phyloP scores from a whole-genome alignment of 2,888 invertebrate species.

The Mactromeris polynyma region DNA sequence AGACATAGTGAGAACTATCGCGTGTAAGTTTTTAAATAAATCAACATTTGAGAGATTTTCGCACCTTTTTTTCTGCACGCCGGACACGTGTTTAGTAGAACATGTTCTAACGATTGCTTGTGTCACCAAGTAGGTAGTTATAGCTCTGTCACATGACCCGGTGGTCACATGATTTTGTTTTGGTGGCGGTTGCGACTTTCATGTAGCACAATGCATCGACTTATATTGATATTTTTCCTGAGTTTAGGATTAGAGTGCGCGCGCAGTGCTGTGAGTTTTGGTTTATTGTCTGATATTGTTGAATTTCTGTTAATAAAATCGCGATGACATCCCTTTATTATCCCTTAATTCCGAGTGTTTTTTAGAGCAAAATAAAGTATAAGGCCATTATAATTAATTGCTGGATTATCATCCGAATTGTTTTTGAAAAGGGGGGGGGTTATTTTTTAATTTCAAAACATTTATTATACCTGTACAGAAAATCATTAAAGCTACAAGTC shows the following conservation, averaged over 20 bases:
- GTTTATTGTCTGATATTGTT: neutral
- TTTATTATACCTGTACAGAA: too few species aligned
- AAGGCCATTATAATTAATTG: too few species aligned
- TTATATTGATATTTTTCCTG: neutral
- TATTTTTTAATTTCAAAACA: too few species aligned
- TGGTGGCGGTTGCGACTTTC: neutral
- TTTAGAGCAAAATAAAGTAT: too few species aligned
- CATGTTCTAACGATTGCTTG: neutral
- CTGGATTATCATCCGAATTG: too few species aligned
- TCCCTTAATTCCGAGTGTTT: too few species aligned
- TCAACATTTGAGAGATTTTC: too few species aligned
- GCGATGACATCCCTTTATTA: neutral
- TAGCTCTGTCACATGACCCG: neutral
- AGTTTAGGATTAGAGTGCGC: neutral
- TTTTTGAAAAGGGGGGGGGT: too few species aligned
- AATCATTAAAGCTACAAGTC: too few species aligned
- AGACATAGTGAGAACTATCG: too few species aligned
- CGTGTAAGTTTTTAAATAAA: too few species aligned
- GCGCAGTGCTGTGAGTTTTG: neutral
- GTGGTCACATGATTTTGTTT: neutral
- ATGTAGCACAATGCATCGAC: neutral
- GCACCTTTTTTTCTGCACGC: too few species aligned
- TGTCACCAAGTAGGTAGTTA: neutral
- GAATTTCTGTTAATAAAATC: neutral
- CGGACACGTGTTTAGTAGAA: neutral